A percentile compares a stretch with the other conserved stretches of the same genome.
Evolutionary conservation across 2,888 invertebrate species (phyloP).

Genomic region (Macaria notata): DNA sequence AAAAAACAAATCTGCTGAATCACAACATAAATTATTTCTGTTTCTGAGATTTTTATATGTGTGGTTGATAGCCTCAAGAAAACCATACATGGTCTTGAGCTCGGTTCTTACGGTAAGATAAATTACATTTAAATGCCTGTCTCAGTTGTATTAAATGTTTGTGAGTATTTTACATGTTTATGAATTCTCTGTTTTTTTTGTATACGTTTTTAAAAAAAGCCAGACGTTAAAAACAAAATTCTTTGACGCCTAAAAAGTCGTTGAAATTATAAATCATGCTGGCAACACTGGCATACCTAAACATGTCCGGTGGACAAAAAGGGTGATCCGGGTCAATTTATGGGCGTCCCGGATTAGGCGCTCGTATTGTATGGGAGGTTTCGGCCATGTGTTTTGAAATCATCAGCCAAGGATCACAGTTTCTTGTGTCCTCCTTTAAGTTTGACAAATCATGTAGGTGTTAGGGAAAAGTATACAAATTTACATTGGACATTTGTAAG

Average conservation of each 20-base stretch:
- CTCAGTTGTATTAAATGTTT: too few species aligned
- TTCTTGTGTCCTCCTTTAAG: constrained; percentile 5
- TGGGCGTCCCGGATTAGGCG: constrained; percentile 34
- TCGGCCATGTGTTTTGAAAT: constrained; percentile 14
- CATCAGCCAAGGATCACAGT: constrained; percentile 10
- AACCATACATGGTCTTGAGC: too few species aligned
- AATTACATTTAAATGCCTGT: too few species aligned
- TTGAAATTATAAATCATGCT: constrained; percentile 72
- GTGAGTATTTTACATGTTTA: too few species aligned
- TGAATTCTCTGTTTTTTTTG: too few species aligned
- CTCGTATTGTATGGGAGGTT: constrained; percentile 15
- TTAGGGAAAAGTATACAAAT: too few species aligned
- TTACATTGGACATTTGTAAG: too few species aligned
- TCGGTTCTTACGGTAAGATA: too few species aligned
- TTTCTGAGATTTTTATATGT: too few species aligned
- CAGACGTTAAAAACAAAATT: neutral
- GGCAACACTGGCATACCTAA: constrained; percentile 59
- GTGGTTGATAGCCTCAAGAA: too few species aligned
- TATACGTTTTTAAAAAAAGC: too few species aligned
- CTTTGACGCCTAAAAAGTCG: constrained; percentile 37
- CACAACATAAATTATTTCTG: too few species aligned
- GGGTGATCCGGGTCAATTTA: constrained; percentile 73
- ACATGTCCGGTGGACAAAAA: constrained; percentile 78
- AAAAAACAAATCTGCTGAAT: neutral
- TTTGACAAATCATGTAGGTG: constrained; percentile 1